These are phyloP conservation scores for Diabrotica balteata DNA, from an alignment of 2,888 invertebrate genomes.

Conservation along the genomic window DNA sequence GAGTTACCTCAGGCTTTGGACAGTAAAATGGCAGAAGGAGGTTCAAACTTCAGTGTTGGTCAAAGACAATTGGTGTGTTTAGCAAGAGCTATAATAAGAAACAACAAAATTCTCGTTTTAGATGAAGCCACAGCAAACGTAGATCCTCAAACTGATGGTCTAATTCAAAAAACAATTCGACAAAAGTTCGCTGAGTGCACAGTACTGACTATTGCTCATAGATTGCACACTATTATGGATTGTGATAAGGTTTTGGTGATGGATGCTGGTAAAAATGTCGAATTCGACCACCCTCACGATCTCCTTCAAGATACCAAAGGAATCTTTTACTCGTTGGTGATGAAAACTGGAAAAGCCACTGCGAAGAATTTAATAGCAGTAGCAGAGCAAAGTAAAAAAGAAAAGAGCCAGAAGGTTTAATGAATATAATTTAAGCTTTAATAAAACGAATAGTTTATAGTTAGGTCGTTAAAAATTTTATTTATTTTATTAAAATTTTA, in stretches of 20 bases:
- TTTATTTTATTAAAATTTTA: too few relatives aligned
- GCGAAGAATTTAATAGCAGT: constrained; percentile 43
- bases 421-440: too few relatives aligned
- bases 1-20: constrained; percentile 70
- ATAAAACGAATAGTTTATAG: too few relatives aligned
- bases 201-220: constrained; percentile 83
- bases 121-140: constrained; percentile 85
- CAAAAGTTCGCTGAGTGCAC: constrained; percentile 78
- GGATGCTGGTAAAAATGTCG: constrained; percentile 76
- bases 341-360: constrained; percentile 67
- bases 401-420: constrained; percentile 58
- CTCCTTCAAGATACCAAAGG: constrained; percentile 61
- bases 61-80: constrained; percentile 75
- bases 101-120: constrained; percentile 52
- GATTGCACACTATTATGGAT: constrained; percentile 86
- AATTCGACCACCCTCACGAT: constrained; percentile 76
- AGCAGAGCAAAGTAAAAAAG: constrained; percentile 36
- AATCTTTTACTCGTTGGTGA: constrained; percentile 63
- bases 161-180: constrained; percentile 81
- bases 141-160: constrained; percentile 76
- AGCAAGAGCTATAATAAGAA: constrained; percentile 67
- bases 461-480: too few relatives aligned
- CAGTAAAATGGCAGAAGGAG: constrained; percentile 77
- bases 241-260: constrained; percentile 81
- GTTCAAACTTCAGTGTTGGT: constrained; percentile 54